phyloP scores from a whole-genome alignment of 2,113 vertebrate species.

The Rhabdornis inornatus region DNA sequence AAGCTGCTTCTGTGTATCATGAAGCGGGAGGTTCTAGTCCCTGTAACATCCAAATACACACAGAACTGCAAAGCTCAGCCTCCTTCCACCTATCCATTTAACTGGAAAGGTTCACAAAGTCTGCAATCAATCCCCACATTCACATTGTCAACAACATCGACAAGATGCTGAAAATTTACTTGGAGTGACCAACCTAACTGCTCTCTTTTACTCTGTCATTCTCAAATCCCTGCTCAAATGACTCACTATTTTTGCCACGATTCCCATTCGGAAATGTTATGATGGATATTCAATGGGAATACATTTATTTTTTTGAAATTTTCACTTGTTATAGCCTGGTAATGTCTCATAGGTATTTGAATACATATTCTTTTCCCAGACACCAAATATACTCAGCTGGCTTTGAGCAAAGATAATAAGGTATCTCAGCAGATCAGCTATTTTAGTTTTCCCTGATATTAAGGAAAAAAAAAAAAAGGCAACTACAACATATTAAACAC shows the following conservation, averaged over 20 bases:
- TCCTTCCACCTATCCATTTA: neutral
- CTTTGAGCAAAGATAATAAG: neutral
- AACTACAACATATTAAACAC: constrained; percentile 2
- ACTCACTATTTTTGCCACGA: neutral
- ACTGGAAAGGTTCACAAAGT: neutral
- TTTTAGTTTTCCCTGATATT: neutral
- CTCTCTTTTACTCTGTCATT: neutral
- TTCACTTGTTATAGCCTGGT: neutral
- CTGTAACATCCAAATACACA: neutral
- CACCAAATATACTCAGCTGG: neutral
- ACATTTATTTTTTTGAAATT: neutral
- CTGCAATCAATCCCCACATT: neutral
- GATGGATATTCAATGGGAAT: neutral
- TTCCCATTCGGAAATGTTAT: neutral
- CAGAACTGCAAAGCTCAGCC: neutral
- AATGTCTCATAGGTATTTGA: neutral
- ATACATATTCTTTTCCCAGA: neutral
- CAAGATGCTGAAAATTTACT: neutral
- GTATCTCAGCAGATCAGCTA: neutral
- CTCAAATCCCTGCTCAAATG: neutral
- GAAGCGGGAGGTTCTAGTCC: neutral
- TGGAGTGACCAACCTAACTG: neutral
- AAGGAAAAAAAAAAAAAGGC: neutral
- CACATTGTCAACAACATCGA: neutral
- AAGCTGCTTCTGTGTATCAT: neutral